phyloP scores from a whole-genome alignment of 2,113 vertebrate genomes.

The Paramormyrops kingsleyae region DNA sequence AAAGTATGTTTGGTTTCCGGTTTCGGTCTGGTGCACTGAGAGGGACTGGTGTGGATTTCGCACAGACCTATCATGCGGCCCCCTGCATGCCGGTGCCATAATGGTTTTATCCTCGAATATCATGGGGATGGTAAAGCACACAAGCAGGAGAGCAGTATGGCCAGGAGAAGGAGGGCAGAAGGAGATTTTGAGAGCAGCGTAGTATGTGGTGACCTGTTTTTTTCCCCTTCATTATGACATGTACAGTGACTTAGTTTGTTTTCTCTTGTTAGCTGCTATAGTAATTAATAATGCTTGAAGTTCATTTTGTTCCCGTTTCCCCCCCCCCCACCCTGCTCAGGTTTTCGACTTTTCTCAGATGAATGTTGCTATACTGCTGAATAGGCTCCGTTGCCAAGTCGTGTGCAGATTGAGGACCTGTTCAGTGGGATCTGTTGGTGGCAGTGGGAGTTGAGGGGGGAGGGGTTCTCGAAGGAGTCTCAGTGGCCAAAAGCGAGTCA shows the following conservation, averaged over 20 bases:
- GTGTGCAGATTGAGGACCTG: not conserved
- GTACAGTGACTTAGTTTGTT: slow-evolving; percentile 22
- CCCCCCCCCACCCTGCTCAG: slow-evolving; percentile 48
- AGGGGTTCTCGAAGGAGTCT: not conserved
- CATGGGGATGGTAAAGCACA: slow-evolving; percentile 29
- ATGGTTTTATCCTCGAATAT: slow-evolving; percentile 31
- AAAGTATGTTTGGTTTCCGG: slow-evolving; percentile 15
- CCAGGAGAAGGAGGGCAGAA: not conserved
- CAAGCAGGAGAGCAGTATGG: not conserved
- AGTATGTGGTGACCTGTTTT: slow-evolving; percentile 7
- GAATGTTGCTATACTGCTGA: not conserved
- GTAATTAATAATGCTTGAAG: slow-evolving; percentile 20
- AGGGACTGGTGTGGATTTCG: not conserved
- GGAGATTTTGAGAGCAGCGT: not conserved
- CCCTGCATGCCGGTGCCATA: slow-evolving; percentile 61
- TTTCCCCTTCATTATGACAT: slow-evolving; percentile 11
- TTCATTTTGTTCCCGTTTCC: not conserved
- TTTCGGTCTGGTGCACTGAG: slow-evolving; percentile 17
- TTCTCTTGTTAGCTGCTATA: slow-evolving; percentile 29
- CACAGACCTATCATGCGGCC: slow-evolving; percentile 25
- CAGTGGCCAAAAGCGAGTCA: not conserved
- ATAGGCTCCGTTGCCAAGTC: no score
- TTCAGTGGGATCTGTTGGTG: not conserved
- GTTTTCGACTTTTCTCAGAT: slow-evolving; percentile 33
- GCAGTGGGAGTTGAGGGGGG: not conserved